phyloP scores from a whole-genome alignment of 2,797 vertebrate genomes.

The Helostoma temminkii region DNA sequence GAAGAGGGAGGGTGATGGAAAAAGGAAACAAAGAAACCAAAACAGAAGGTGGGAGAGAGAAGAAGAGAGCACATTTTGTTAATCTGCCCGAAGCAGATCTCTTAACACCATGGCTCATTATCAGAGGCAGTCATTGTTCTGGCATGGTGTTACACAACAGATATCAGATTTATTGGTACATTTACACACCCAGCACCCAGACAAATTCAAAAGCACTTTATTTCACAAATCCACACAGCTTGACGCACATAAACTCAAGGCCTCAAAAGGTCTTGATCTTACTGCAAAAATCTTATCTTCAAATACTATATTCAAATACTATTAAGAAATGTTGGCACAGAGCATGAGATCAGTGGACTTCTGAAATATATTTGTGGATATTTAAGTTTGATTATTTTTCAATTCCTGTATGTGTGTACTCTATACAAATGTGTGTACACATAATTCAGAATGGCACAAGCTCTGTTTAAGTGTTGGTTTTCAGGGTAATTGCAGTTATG shows the following conservation, averaged over 20 bases:
- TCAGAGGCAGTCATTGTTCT: slow-evolving; percentile 46
- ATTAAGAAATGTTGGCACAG: neutral
- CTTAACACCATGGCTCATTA: slow-evolving; percentile 37
- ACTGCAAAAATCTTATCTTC: too few species aligned
- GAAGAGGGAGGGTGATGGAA: slow-evolving; percentile 3
- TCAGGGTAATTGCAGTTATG: neutral
- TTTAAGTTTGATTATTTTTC: neutral
- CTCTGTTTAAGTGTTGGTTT: neutral
- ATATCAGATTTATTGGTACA: slow-evolving; percentile 45
- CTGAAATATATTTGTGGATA: neutral
- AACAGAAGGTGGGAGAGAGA: slow-evolving; percentile 12
- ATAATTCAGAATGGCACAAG: neutral
- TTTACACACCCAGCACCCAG: slow-evolving; percentile 27
- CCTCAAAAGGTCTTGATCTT: neutral
- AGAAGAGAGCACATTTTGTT: slow-evolving; percentile 23
- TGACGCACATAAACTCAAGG: slow-evolving; percentile 11
- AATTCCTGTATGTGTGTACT: too few species aligned
- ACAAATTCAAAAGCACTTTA: slow-evolving; percentile 8
- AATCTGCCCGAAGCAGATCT: slow-evolving; percentile 40
- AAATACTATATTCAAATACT: too few species aligned
- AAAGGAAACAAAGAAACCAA: slow-evolving; percentile 1
- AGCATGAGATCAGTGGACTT: neutral
- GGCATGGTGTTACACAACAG: slow-evolving; percentile 11
- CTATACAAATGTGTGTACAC: neutral
- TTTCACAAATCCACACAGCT: slow-evolving; percentile 9